phyloP scores from a whole-genome alignment of 1,140 invertebrate species.

The Drosophila ohnishii region DNA sequence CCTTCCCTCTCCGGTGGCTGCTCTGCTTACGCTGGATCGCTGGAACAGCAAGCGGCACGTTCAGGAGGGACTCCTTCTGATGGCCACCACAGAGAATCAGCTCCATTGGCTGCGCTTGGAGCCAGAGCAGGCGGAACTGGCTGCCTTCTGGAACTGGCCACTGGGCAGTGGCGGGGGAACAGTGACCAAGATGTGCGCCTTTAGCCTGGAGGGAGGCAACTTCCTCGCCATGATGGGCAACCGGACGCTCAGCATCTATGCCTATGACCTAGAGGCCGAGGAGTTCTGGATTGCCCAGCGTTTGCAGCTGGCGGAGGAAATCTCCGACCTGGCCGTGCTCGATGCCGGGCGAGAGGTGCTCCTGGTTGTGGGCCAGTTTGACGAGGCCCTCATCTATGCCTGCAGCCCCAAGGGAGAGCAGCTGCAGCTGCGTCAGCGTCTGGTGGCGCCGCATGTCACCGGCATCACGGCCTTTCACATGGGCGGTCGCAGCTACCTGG shows the following conservation, averaged over 20 bases:
- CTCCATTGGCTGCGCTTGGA: constrained; percentile 63
- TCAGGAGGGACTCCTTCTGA: constrained; percentile 59
- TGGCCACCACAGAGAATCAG: constrained; percentile 33
- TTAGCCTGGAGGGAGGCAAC: constrained; percentile 47
- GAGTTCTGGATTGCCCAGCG: constrained; percentile 76
- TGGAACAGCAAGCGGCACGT: constrained; percentile 54
- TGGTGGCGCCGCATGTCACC: constrained; percentile 49
- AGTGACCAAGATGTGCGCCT: constrained; percentile 44
- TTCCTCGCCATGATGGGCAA: constrained; percentile 47
- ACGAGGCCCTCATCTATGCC: constrained; percentile 53
- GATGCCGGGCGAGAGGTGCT: constrained; percentile 69
- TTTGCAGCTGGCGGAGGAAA: constrained; percentile 48
- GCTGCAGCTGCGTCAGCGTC: constrained; percentile 43
- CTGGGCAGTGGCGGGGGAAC: constrained; percentile 21
- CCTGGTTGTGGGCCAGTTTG: constrained; percentile 64
- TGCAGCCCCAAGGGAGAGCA: constrained; percentile 45
- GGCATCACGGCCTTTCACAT: constrained; percentile 77
- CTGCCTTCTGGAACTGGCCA: constrained; percentile 64
- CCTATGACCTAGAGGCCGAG: constrained; percentile 47
- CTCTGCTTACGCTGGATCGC: constrained; percentile 44
- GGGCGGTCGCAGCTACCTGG: constrained; percentile 83
- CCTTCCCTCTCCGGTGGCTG: constrained; percentile 16
- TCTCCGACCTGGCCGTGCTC: constrained; percentile 54
- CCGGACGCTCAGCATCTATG: constrained; percentile 65
- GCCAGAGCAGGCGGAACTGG: not conserved